These are phyloP conservation scores for Antheraea pernyi DNA, from an alignment of 1,140 invertebrate genomes.

Conservation along the genomic window DNA sequence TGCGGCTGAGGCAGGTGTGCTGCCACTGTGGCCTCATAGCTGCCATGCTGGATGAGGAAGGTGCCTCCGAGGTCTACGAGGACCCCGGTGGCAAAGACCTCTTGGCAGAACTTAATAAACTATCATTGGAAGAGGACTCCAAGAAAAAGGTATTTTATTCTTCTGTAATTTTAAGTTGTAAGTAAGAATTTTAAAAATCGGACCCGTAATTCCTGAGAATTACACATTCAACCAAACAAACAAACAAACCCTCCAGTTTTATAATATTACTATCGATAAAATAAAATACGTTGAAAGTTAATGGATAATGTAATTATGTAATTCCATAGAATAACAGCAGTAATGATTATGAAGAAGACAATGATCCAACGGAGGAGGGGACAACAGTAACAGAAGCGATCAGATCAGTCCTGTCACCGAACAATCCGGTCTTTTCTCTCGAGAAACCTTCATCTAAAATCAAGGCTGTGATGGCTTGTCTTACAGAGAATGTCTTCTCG, in stretches of 20 bases:
- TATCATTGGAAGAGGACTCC: conserved; percentile 77
- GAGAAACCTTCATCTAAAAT: conserved; percentile 84
- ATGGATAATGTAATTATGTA: no score
- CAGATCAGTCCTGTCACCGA: conserved; percentile 79
- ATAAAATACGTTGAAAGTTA: no score
- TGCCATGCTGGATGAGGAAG: conserved; percentile 81
- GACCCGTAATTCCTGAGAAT: no score
- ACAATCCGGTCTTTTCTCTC: conserved; percentile 85
- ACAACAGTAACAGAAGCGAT: conserved; percentile 73
- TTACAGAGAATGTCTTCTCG: conserved; percentile 80
- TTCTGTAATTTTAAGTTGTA: no score
- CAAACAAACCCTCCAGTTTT: no score
- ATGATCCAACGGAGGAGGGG: conserved; percentile 44
- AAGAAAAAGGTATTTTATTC: conserved; percentile 33
- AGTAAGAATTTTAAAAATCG: no score
- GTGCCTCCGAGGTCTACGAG: conserved; percentile 56
- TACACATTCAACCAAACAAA: no score
- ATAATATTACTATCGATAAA: no score
- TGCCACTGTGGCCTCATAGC: conserved; percentile 91
- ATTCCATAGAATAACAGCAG: conserved; percentile 20
- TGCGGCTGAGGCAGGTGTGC: conserved; percentile 93
- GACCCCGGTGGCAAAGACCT: conserved; percentile 77
- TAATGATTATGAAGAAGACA: conserved; percentile 21
- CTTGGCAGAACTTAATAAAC: conserved; percentile 80
- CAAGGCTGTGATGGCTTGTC: conserved; percentile 79